Conservation (phyloP, 2,113 vertebrate species). For the Struthio camelus region DNA sequence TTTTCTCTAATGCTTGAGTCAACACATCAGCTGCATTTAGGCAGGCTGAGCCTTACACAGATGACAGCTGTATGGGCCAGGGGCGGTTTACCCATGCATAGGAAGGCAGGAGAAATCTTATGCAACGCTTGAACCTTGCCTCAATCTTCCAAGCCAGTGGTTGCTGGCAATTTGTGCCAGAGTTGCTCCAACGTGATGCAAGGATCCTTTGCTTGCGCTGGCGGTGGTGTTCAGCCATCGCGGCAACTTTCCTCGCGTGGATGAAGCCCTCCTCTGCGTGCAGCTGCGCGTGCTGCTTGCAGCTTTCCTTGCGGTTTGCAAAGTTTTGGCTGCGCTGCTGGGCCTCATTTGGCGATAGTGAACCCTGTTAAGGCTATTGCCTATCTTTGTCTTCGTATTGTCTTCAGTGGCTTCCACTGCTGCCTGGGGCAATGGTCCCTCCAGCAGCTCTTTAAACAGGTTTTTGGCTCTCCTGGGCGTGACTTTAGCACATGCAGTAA, state of each 20-base stretch:
- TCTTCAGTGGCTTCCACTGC: background rate
- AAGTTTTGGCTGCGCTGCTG: background rate
- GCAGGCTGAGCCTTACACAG: background rate
- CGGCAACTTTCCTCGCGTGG: too few relatives aligned
- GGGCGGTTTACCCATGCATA: accelerated
- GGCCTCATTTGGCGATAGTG: background rate
- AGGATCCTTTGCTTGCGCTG: background rate
- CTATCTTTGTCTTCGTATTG: too few relatives aligned
- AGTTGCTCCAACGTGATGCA: accelerated
- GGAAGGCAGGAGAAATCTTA: background rate
- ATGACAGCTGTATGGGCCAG: background rate
- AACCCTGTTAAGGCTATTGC: too few relatives aligned
- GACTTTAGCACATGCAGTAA: background rate
- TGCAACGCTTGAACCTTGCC: accelerated
- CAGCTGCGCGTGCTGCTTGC: too few relatives aligned
- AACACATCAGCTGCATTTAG: accelerated
- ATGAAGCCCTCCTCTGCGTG: too few relatives aligned
- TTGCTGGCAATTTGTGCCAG: background rate
- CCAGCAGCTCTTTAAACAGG: too few relatives aligned
- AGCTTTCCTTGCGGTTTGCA: background rate
- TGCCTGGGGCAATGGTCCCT: background rate
- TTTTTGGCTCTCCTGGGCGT: background rate
- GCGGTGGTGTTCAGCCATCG: too few relatives aligned
- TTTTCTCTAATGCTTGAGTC: too few relatives aligned
- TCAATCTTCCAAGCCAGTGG: too few relatives aligned